A percentile compares a stretch with the other conserved stretches of the same genome.
Evolutionary conservation across 2,797 vertebrate genomes (phyloP).

Genomic region (Sarcoramphus papa): DNA sequence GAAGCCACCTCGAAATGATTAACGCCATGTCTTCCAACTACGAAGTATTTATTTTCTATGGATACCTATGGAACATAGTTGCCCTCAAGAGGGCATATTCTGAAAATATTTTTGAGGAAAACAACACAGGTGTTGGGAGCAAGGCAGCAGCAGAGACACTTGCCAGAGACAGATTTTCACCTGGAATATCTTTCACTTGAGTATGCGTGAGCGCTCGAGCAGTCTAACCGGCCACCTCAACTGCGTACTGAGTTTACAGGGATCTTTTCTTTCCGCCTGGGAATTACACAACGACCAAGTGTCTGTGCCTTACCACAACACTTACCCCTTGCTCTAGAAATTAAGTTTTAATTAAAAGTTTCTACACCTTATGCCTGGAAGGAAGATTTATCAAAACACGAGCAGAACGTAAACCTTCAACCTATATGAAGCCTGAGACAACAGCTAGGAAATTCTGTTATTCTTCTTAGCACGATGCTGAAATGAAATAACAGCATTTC

Average conservation of each 20-base stretch:
- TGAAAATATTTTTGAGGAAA: not conserved
- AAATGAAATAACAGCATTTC: not conserved
- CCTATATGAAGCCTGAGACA: not conserved
- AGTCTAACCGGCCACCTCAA: not conserved
- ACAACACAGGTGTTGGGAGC: not conserved
- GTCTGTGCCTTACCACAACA: not conserved
- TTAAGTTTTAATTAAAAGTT: conserved; percentile 29
- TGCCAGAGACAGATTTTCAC: not conserved
- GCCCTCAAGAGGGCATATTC: not conserved
- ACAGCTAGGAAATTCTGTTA: not conserved
- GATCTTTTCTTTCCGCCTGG: not conserved
- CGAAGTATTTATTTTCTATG: not conserved
- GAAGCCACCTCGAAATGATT: not conserved
- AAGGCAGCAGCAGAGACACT: not conserved
- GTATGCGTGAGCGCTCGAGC: fast-evolving
- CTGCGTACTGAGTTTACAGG: not conserved
- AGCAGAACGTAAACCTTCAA: not conserved
- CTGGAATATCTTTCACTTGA: not conserved
- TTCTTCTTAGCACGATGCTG: not conserved
- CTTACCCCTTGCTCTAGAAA: not conserved
- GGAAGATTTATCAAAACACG: conserved; percentile 26
- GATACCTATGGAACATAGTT: not conserved
- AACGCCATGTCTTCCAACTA: not conserved
- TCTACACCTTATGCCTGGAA: conserved; percentile 7
- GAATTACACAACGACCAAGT: not conserved